Percentiles rank a stretch among this genome's conserved stretches.
phyloP scores from a whole-genome alignment of 2,797 vertebrate genomes.

The Perodicticus potto region DNA sequence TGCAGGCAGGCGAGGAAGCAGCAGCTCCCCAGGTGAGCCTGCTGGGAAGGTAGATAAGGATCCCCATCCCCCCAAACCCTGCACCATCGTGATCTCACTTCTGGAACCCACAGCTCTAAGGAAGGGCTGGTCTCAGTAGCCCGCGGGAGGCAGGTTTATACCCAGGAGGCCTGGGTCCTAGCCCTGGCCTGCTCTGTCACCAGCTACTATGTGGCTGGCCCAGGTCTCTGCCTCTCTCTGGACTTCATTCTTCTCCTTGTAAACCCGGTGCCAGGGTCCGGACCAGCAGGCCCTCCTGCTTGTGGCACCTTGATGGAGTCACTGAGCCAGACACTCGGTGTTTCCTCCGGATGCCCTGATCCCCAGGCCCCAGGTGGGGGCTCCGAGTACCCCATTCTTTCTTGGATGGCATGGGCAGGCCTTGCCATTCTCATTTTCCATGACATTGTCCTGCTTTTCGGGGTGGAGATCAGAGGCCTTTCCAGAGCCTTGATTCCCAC shows the following conservation, averaged over 20 bases:
- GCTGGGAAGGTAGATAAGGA: neutral
- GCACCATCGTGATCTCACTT: fast-evolving
- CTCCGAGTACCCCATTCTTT: neutral
- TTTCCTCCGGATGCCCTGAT: neutral
- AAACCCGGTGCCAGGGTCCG: fast-evolving
- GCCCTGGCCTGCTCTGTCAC: neutral
- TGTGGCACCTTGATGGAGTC: neutral
- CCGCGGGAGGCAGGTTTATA: fast-evolving
- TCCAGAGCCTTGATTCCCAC: conserved; percentile 63
- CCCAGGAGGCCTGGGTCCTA: neutral
- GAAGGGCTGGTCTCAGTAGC: neutral
- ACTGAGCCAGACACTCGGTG: fast-evolving
- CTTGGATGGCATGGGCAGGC: neutral
- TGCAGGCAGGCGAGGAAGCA: neutral
- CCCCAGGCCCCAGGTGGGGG: neutral
- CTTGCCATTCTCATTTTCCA: neutral
- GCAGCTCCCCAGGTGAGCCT: neutral
- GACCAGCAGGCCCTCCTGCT: neutral
- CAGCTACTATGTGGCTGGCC: neutral
- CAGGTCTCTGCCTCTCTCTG: neutral
- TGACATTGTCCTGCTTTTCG: conserved; percentile 13
- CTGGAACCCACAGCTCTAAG: neutral
- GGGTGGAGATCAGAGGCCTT: conserved; percentile 44
- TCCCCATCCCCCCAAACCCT: fast-evolving
- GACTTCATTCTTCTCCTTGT: neutral